Percentiles rank a stretch among this genome's conserved stretches.
phyloP scores from a whole-genome alignment of 2,888 invertebrate species.

The Margaritifera margaritifera region DNA sequence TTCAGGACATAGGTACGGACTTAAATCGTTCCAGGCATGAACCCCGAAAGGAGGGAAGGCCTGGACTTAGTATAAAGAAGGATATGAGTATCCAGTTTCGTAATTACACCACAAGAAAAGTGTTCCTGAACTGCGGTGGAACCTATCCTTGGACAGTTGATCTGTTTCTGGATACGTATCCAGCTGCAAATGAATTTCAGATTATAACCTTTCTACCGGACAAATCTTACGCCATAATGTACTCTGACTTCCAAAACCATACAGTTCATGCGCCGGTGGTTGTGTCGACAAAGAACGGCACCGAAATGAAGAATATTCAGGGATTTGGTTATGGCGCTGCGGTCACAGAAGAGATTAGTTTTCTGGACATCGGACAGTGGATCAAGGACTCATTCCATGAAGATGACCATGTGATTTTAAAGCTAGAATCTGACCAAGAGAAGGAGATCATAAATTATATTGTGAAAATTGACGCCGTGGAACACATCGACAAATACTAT shows the following conservation, averaged over 20 bases:
- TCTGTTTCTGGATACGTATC: conserved; percentile 13
- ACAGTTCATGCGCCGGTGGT: background rate
- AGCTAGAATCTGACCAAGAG: background rate
- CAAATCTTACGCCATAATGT: conserved; percentile 9
- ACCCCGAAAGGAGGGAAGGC: too few relatives aligned
- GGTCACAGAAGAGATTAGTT: too few relatives aligned
- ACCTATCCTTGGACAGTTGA: conserved; percentile 7
- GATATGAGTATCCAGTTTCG: too few relatives aligned
- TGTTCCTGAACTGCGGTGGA: conserved; percentile 10
- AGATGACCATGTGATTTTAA: conserved; percentile 1
- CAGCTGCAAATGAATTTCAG: conserved; percentile 1
- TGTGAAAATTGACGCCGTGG: conserved; percentile 1
- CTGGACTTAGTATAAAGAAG: too few relatives aligned
- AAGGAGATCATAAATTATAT: background rate
- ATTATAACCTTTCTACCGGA: conserved; percentile 10
- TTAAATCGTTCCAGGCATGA: too few relatives aligned
- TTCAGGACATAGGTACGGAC: too few relatives aligned
- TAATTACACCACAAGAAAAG: too few relatives aligned
- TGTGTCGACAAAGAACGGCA: too few relatives aligned
- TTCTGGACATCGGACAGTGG: conserved; percentile 1
- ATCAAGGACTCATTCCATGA: background rate
- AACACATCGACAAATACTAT: conserved; percentile 5
- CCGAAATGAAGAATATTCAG: too few relatives aligned
- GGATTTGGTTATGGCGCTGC: too few relatives aligned
- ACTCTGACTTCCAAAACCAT: conserved; percentile 6